phyloP scores from a whole-genome alignment of 2,888 invertebrate species.

The Petrolisthes cinctipes region DNA sequence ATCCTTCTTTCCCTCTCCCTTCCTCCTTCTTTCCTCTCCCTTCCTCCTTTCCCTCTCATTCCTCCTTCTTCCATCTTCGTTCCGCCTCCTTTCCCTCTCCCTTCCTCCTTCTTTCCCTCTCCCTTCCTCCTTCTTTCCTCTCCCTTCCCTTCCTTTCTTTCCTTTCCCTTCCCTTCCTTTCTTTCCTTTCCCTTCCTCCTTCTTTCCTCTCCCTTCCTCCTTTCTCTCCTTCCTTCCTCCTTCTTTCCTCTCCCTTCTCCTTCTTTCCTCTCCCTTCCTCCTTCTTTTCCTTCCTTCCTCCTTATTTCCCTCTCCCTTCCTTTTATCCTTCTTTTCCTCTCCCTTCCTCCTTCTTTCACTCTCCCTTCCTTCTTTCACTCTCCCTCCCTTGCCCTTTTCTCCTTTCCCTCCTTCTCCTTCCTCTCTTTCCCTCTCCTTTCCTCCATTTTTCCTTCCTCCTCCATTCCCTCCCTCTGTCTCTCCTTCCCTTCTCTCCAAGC shows the following conservation, averaged over 20 bases:
- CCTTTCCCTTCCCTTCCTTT: background rate
- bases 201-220: background rate
- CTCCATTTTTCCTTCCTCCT: background rate
- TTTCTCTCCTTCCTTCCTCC: background rate
- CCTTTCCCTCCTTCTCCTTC: slow-evolving; percentile 13
- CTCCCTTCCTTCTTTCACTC: background rate
- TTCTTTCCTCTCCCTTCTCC: background rate
- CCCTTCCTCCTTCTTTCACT: background rate
- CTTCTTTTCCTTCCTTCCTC: background rate
- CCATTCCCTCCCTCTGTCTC: background rate
- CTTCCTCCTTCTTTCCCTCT: background rate
- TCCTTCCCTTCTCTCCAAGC: background rate
- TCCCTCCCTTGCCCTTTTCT: background rate
- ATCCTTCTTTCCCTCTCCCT: background rate
- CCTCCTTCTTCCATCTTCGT: background rate
- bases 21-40: background rate
- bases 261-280: background rate
- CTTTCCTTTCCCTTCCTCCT: background rate
- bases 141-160: background rate
- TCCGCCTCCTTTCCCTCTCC: background rate
- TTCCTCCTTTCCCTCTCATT: background rate
- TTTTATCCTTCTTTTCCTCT: background rate
- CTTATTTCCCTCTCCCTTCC: background rate
- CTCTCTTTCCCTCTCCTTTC: background rate
- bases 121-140: background rate